These are phyloP conservation scores for Telmatherina bonti DNA, from an alignment of 2,797 vertebrate species.

Conservation along the genomic window DNA sequence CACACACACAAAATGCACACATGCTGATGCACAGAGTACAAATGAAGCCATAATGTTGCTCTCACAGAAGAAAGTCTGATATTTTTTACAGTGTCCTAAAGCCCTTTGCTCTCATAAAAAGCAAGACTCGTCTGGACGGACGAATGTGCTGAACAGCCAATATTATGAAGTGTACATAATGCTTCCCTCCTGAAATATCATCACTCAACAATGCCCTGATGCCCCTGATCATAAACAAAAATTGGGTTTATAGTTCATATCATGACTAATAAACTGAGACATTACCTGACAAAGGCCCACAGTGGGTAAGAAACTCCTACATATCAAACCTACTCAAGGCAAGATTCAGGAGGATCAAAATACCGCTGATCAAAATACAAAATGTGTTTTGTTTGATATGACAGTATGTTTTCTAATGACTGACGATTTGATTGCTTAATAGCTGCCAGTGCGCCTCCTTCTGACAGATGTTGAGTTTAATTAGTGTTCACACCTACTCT, in stretches of 20 bases:
- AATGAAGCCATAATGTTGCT: slow-evolving; percentile 61
- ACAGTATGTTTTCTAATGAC: slow-evolving; percentile 52
- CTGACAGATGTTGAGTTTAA: slow-evolving; percentile 80
- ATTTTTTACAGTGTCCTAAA: slow-evolving; percentile 53
- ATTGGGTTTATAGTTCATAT: slow-evolving; percentile 78
- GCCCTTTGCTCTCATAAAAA: slow-evolving; percentile 66
- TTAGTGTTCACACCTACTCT: slow-evolving; percentile 76
- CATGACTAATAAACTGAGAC: slow-evolving; percentile 75
- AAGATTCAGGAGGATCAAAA: slow-evolving; percentile 23
- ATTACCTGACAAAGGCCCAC: slow-evolving; percentile 69
- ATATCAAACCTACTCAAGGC: slow-evolving; percentile 21
- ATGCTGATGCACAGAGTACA: slow-evolving; percentile 24
- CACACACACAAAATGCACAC: slow-evolving; percentile 41
- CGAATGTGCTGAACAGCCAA: slow-evolving; percentile 70
- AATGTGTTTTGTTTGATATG: slow-evolving; percentile 40
- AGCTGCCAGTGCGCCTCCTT: slow-evolving; percentile 51
- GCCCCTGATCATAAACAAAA: slow-evolving; percentile 75
- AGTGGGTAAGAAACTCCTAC: slow-evolving; percentile 58
- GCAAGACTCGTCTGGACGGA: slow-evolving; percentile 51
- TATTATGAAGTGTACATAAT: slow-evolving; percentile 77
- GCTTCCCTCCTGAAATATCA: slow-evolving; percentile 78
- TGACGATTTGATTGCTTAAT: slow-evolving; percentile 59
- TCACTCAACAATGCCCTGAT: slow-evolving; percentile 69
- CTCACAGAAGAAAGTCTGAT: slow-evolving; percentile 60
- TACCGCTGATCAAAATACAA: slow-evolving; percentile 25